Evolutionary conservation across 2,113 vertebrate genomes (phyloP).

Genomic region (Bubo bubo): DNA sequence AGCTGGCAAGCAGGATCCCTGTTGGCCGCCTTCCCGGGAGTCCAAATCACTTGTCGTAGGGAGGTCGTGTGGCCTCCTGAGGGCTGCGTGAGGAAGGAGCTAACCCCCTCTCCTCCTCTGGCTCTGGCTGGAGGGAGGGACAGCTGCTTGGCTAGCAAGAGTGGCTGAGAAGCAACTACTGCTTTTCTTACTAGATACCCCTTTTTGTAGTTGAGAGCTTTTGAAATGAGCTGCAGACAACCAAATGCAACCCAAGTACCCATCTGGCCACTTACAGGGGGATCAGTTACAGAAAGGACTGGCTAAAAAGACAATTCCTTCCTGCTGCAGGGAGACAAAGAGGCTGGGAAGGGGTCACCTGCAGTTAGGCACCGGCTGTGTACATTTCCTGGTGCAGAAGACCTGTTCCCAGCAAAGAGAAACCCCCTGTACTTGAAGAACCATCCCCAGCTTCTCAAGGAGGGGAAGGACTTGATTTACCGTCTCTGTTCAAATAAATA

Average conservation of each 20-base stretch:
- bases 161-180: not conserved
- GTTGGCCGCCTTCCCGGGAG: accelerated
- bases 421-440: not conserved
- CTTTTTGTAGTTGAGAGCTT: not conserved
- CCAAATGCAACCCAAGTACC: not conserved
- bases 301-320: not conserved
- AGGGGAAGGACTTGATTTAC: not conserved
- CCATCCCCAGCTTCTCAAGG: not conserved
- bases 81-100: not conserved
- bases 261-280: not conserved
- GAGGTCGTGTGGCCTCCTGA: not conserved
- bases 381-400: accelerated
- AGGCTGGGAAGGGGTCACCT: not conserved
- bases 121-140: not conserved
- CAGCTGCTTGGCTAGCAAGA: not conserved
- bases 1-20: not conserved
- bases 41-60: not conserved
- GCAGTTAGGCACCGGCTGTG: not conserved
- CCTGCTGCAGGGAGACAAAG: not conserved
- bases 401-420: not conserved
- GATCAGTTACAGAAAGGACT: not conserved
- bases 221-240: not conserved
- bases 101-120: not conserved
- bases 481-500: not conserved
- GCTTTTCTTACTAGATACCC: not conserved